phyloP scores from a whole-genome alignment of 2,888 invertebrate species.

The Spisula solida region DNA sequence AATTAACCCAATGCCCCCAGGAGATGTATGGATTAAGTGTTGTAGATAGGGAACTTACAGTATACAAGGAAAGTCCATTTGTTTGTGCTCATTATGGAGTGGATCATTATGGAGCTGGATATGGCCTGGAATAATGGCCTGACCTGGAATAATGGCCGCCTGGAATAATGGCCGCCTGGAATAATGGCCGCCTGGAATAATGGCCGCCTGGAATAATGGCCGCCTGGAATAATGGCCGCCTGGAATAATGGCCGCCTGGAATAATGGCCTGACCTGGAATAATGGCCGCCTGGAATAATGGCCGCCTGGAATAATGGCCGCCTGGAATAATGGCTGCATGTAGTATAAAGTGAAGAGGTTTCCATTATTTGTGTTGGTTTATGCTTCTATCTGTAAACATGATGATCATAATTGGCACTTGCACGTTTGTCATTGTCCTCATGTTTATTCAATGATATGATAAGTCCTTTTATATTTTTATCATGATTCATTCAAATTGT shows the following conservation, averaged over 20 bases:
- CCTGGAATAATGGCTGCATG: background rate
- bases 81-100: background rate
- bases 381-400: background rate
- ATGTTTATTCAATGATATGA: too few species aligned
- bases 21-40: background rate
- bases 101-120: too few species aligned
- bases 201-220: background rate
- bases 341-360: background rate
- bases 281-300: background rate
- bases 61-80: conserved; percentile 14
- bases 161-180: background rate
- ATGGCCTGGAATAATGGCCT: background rate
- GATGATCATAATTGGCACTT: background rate
- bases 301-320: background rate
- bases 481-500: too few species aligned
- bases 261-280: background rate
- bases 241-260: background rate
- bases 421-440: too few species aligned
- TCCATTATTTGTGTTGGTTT: background rate
- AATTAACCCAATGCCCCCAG: conserved; percentile 17
- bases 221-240: background rate
- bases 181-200: background rate
- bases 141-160: background rate
- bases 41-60: background rate
- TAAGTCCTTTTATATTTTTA: too few species aligned